phyloP scores from a whole-genome alignment of 1,140 invertebrate species.

The Scaptomyza montana region DNA sequence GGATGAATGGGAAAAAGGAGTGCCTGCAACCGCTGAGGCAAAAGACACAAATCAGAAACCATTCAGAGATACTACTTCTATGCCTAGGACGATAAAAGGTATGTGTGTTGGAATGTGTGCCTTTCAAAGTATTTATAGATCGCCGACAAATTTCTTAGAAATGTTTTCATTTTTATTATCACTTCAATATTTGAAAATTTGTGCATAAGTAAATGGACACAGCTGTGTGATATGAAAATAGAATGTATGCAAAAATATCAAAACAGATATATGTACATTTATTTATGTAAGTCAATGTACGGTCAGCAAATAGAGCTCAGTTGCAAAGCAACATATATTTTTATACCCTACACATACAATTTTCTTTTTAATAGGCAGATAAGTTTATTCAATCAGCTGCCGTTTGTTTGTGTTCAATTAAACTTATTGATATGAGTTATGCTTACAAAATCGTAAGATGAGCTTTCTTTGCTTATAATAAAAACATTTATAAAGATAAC shows the following conservation, averaged over 20 bases:
- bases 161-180: constrained; percentile 21
- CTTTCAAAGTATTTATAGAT: constrained; percentile 45
- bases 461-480: too few species aligned
- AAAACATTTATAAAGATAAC: too few species aligned
- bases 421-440: neutral
- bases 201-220: constrained; percentile 21
- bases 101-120: constrained; percentile 40
- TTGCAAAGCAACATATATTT: constrained; percentile 4
- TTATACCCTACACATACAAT: constrained; percentile 21
- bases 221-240: constrained; percentile 32
- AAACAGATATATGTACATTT: constrained; percentile 5
- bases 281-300: constrained; percentile 29
- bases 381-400: neutral
- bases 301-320: constrained; percentile 23
- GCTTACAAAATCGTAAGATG: neutral
- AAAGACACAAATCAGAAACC: constrained; percentile 38
- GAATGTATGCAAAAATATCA: constrained; percentile 40
- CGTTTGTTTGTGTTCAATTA: neutral
- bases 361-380: constrained; percentile 2
- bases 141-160: constrained; percentile 49
- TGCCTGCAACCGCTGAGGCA: constrained; percentile 7
- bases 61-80: constrained; percentile 23
- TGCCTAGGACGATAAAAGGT: constrained; percentile 44
- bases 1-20: constrained; percentile 46
- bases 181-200: constrained; percentile 27